These are phyloP conservation scores for Trachythela sp. DNA, from an alignment of 64 coral and sea anemone species.

Conservation along the genomic window DNA sequence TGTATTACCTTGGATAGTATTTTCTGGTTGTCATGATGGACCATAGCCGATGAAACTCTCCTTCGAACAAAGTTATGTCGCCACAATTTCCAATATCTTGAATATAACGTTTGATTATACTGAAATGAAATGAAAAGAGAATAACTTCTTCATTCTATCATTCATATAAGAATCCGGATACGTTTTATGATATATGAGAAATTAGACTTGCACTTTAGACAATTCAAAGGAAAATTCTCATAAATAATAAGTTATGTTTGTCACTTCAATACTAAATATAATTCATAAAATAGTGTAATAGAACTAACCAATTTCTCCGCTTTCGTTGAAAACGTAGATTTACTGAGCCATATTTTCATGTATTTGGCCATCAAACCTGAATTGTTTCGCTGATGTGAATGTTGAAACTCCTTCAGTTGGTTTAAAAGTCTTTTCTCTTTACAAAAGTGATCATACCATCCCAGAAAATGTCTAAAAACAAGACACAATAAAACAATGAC, in stretches of 20 bases:
- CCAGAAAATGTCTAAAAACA: conserved; percentile 5
- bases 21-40: background rate
- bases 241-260: no score
- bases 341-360: background rate
- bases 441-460: background rate
- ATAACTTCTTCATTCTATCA: no score
- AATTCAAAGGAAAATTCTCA: no score
- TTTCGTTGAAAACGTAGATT: background rate
- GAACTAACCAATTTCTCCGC: background rate
- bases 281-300: no score
- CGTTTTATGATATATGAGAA: no score
- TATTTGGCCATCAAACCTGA: background rate
- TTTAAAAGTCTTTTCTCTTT: background rate
- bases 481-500: no score
- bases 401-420: background rate
- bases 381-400: background rate
- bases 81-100: background rate
- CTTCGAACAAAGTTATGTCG: background rate
- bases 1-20: background rate
- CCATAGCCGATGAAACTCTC: background rate
- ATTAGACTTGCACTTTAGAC: no score
- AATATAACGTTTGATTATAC: background rate
- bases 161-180: no score
- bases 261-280: no score
- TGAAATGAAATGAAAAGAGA: background rate